A percentile compares a stretch with the other conserved stretches of the same genome.
These are phyloP conservation scores for Drosophila repleta DNA, from an alignment of 1,140 invertebrate species.

Conservation along the genomic window DNA sequence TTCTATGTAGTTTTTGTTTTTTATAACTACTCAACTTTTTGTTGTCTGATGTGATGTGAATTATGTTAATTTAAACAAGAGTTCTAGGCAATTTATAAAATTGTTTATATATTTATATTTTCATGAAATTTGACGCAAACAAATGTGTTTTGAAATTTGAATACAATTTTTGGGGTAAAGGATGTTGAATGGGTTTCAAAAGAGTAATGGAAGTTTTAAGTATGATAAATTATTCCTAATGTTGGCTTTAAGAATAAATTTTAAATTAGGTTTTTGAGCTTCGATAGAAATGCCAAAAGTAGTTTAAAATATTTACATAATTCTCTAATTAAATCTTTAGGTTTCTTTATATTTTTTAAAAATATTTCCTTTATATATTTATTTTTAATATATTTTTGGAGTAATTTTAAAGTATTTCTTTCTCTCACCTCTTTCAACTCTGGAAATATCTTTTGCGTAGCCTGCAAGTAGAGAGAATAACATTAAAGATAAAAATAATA, in stretches of 20 bases:
- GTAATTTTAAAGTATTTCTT: not conserved
- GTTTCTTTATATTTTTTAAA: too few species aligned
- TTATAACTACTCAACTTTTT: not conserved
- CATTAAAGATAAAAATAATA: conserved; percentile 27
- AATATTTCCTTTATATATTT: not conserved
- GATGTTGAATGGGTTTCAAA: too few species aligned
- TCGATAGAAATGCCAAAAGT: too few species aligned
- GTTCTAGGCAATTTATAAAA: not conserved
- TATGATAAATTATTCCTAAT: too few species aligned
- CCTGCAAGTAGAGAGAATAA: conserved; percentile 63
- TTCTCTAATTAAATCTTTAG: too few species aligned
- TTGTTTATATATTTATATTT: not conserved
- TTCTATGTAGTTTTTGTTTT: not conserved
- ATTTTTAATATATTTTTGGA: not conserved
- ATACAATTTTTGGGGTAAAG: too few species aligned
- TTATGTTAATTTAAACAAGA: not conserved
- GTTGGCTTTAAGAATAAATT: too few species aligned
- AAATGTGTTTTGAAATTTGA: too few species aligned
- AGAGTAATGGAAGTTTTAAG: too few species aligned
- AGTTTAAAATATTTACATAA: too few species aligned
- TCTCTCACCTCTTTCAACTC: conserved; percentile 83
- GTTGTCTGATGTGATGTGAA: not conserved
- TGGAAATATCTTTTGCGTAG: conserved; percentile 83
- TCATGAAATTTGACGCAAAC: too few species aligned
- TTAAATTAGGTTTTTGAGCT: too few species aligned